These are phyloP conservation scores for Nomada fabriciana DNA, from an alignment of 2,888 invertebrate species.

Conservation along the genomic window DNA sequence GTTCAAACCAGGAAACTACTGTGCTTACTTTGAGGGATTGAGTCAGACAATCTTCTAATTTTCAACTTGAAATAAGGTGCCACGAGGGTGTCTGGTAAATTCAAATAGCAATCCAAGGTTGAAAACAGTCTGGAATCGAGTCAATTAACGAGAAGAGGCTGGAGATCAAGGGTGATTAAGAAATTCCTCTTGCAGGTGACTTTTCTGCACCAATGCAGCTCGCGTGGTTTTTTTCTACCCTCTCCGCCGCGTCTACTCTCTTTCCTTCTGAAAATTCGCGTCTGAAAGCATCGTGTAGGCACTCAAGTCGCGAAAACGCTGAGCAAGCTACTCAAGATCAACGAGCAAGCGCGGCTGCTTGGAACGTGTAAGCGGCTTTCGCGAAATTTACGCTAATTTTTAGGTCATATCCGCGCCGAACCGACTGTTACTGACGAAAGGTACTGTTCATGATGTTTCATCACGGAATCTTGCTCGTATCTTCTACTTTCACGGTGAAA, in stretches of 20 bases:
- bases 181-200: slow-evolving; percentile 21
- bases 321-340: slow-evolving; percentile 52
- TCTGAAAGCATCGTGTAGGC: slow-evolving; percentile 39
- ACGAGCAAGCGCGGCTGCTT: slow-evolving; percentile 26
- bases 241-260: neutral
- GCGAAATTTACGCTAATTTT: slow-evolving; percentile 51
- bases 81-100: slow-evolving; percentile 18
- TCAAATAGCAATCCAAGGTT: slow-evolving; percentile 29
- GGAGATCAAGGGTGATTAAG: slow-evolving; percentile 39
- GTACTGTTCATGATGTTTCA: neutral
- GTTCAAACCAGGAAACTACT: no score
- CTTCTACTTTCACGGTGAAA: slow-evolving; percentile 17
- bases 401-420: slow-evolving; percentile 44
- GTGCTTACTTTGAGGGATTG: no score
- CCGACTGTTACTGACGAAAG: slow-evolving; percentile 4
- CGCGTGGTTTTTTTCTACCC: slow-evolving; percentile 21
- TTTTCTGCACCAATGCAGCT: slow-evolving; percentile 10
- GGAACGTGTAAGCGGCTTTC: slow-evolving; percentile 41
- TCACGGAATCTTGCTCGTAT: slow-evolving; percentile 6
- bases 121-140: slow-evolving; percentile 32
- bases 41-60: neutral
- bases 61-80: neutral
- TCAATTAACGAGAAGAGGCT: slow-evolving; percentile 43
- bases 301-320: slow-evolving; percentile 56
- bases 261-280: slow-evolving; percentile 1